These are phyloP conservation scores for Myiozetetes cayanensis DNA, from an alignment of 2,113 vertebrate species.

Conservation along the genomic window DNA sequence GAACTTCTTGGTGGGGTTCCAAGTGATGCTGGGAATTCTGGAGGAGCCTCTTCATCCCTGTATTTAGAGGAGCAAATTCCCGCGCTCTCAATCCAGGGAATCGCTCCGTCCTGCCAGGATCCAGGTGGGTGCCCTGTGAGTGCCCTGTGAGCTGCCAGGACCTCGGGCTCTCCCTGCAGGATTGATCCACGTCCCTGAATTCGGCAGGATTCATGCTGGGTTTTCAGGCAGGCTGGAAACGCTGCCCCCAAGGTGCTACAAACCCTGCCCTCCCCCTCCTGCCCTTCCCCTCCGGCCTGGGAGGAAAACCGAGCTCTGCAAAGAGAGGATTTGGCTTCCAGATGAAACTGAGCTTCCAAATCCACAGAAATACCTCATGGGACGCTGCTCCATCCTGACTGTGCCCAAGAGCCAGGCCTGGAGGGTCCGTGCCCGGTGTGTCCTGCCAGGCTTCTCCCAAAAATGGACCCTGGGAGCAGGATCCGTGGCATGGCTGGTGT, in stretches of 20 bases:
- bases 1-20: neutral
- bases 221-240: neutral
- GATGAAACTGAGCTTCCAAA: neutral
- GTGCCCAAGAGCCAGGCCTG: rapidly evolving
- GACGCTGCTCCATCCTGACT: neutral
- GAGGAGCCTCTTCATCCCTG: neutral
- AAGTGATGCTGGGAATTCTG: neutral
- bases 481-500: rapidly evolving
- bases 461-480: neutral
- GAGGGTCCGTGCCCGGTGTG: rapidly evolving
- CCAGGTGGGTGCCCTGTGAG: neutral
- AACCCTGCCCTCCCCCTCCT: neutral
- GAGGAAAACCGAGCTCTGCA: neutral
- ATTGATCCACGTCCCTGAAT: rapidly evolving
- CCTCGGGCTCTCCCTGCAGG: neutral
- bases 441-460: neutral
- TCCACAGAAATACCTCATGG: constrained; percentile 6
- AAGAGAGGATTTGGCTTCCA: neutral
- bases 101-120: rapidly evolving
- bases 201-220: rapidly evolving
- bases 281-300: neutral
- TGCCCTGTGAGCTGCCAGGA: neutral
- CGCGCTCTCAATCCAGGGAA: neutral
- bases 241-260: neutral
- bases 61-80: rapidly evolving